These are phyloP conservation scores for Chromis chromis DNA, from an alignment of 2,797 vertebrate species.

Conservation along the genomic window DNA sequence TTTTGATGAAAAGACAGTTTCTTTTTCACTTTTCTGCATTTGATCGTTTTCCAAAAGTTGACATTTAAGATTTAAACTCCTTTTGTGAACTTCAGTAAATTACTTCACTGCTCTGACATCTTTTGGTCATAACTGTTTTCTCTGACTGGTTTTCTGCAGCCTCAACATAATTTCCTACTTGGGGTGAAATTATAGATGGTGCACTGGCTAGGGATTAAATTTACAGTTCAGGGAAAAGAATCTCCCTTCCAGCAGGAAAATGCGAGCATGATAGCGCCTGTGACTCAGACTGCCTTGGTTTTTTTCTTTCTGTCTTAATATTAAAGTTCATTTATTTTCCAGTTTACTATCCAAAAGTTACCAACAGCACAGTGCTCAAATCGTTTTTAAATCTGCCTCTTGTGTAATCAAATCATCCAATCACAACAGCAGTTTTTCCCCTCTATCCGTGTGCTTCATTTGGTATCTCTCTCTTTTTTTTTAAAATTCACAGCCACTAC, in stretches of 20 bases:
- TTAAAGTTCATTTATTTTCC: conserved; percentile 17
- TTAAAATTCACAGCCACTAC: conserved; percentile 17
- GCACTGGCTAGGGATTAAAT: conserved; percentile 22
- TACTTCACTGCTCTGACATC: conserved; percentile 11
- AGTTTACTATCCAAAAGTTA: neutral
- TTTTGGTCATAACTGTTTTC: conserved; percentile 6
- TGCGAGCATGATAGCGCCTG: neutral
- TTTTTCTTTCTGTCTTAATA: neutral
- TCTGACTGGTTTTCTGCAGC: conserved; percentile 21
- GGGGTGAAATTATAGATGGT: conserved; percentile 30
- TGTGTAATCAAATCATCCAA: conserved; percentile 34
- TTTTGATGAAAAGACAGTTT: neutral
- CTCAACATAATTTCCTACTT: conserved; percentile 14
- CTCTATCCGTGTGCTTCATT: neutral
- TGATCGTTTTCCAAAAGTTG: conserved; percentile 1
- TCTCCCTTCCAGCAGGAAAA: conserved; percentile 23
- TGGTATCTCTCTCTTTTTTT: conserved; percentile 13
- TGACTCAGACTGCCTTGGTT: conserved; percentile 3
- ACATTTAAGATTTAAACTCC: neutral
- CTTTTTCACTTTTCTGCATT: neutral
- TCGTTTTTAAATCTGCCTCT: conserved; percentile 1
- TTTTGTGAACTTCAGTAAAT: conserved; percentile 25
- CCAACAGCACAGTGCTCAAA: conserved; percentile 1
- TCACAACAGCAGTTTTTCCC: conserved; percentile 28
- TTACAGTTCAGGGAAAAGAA: conserved; percentile 4